Base-by-base conservation (phyloP, 1,140 invertebrate genomes). In the Ganaspis sp. region DNA sequence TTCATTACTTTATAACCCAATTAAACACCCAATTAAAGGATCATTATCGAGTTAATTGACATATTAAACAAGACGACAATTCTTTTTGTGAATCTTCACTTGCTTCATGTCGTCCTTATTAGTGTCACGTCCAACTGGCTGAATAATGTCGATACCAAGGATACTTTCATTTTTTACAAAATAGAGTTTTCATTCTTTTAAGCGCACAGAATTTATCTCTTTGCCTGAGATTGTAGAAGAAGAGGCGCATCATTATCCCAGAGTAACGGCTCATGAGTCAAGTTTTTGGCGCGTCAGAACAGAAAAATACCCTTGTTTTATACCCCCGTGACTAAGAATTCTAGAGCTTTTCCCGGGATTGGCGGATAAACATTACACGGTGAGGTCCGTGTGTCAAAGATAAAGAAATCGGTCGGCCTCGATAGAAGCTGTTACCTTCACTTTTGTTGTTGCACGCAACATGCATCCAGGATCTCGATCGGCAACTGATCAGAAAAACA, bases 391-490 rank as follows among this genome's bases (percentile, higher is more conserved):
- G 64, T 34, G n/a, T 79, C 80, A 77, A 72, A 49, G 26, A 54
- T 54, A 9, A 23, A 54, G 19, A 49, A 49, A 17, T 21, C 21
- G 40, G 38, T 21, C 38, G 12, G 40, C 21, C 19, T 72, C 75
- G 70, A 77, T 73, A 73, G 78, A 77, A 72, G 72, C 71, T 78
- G 78, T 78, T 73, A 69, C 77, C 76, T 75, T 76, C 81, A 77
- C 81, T 78, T 79, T 71, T 37, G 69, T 69, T 75, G 58, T 21
- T 73, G 54, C 19, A 73, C 72, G 54, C 74, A 74, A 49, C 74
- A 76, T 77, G 34, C 74, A 75, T 73, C 45, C 64, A 73, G 76
- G 85, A 86, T 83, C 81, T 82, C 75, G 75, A 75, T 73, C 70
- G 12, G 75, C 73, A 84, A 85, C 29, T 34, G 29, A 34, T 34